Percentiles rank a stretch among this genome's conserved stretches.
Conservation (phyloP, 2,888 invertebrate genomes). For the Pristionchus exspectatus region DNA sequence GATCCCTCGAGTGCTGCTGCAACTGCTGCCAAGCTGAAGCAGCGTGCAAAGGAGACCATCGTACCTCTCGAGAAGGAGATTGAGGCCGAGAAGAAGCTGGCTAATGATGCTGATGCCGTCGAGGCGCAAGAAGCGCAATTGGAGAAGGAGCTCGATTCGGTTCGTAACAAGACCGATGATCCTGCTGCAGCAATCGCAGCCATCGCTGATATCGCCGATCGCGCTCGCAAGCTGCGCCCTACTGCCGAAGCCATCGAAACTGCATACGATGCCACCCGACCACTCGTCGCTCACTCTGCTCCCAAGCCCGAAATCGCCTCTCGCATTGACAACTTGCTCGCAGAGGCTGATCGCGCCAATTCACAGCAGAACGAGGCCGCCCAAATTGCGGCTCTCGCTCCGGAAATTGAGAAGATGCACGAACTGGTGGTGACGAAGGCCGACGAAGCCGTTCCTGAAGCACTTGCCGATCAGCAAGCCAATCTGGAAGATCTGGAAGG, state of each 20-base stretch:
- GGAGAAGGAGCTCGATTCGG: slow-evolving; percentile 60
- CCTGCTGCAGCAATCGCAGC: slow-evolving; percentile 22
- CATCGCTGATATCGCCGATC: slow-evolving; percentile 39
- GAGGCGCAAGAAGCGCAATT: slow-evolving; percentile 59
- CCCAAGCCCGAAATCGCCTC: slow-evolving; percentile 27
- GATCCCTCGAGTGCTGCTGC: slow-evolving; percentile 33
- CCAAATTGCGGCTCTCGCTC: slow-evolving; percentile 61
- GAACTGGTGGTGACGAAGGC: slow-evolving; percentile 51
- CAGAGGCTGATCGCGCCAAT: slow-evolving; percentile 41
- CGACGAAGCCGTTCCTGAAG: slow-evolving; percentile 61
- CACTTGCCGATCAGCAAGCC: slow-evolving; percentile 63
- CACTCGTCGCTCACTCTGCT: slow-evolving; percentile 27
- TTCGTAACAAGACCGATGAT: slow-evolving; percentile 12
- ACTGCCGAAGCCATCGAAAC: slow-evolving; percentile 10
- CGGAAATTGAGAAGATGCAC: slow-evolving; percentile 61
- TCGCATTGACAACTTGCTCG: slow-evolving; percentile 23
- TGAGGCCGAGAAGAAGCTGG: slow-evolving; percentile 61
- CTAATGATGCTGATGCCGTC: slow-evolving; percentile 58
- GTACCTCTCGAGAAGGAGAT: slow-evolving; percentile 55
- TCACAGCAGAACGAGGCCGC: slow-evolving; percentile 60
- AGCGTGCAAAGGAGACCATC: slow-evolving; percentile 45
- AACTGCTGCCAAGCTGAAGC: slow-evolving; percentile 58
- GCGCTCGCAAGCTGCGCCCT: slow-evolving; percentile 44
- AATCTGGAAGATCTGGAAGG: slow-evolving; percentile 63
- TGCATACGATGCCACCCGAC: background rate